phyloP scores from a whole-genome alignment of 1,140 invertebrate genomes.

The Micrasema minimum region DNA sequence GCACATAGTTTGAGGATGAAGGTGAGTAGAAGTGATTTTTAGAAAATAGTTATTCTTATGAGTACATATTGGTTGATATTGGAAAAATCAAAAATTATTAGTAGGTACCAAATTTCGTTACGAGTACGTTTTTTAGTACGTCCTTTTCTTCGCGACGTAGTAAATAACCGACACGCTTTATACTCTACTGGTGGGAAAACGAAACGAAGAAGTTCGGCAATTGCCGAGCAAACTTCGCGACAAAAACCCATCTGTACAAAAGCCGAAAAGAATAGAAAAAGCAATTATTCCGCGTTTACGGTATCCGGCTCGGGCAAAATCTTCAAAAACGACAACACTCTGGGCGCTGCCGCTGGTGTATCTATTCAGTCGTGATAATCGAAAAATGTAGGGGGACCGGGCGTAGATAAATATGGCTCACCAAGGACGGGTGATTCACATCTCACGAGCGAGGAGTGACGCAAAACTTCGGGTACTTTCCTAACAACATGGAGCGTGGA shows the following conservation, averaged over 20 bases:
- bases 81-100: no score
- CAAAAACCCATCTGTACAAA: slow-evolving; percentile 1
- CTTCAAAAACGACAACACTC: no score
- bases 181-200: not conserved
- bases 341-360: slow-evolving; percentile 17
- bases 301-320: slow-evolving; percentile 30
- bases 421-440: slow-evolving; percentile 30
- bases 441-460: not conserved
- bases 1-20: no score
- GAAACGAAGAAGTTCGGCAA: slow-evolving; percentile 5
- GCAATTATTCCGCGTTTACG: slow-evolving; percentile 34
- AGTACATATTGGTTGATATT: no score
- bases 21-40: no score
- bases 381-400: slow-evolving; percentile 19
- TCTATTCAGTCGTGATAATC: slow-evolving; percentile 34
- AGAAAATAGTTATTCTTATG: no score
- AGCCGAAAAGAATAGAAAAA: slow-evolving; percentile 27
- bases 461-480: not conserved
- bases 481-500: not conserved
- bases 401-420: slow-evolving; percentile 30
- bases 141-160: not conserved
- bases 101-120: no score
- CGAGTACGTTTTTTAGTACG: no score
- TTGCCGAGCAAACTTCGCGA: not conserved
- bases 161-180: slow-evolving; percentile 3